Evolutionary conservation across 2,797 vertebrate genomes (phyloP).

Genomic region (Gadopsis bispinosus): DNA sequence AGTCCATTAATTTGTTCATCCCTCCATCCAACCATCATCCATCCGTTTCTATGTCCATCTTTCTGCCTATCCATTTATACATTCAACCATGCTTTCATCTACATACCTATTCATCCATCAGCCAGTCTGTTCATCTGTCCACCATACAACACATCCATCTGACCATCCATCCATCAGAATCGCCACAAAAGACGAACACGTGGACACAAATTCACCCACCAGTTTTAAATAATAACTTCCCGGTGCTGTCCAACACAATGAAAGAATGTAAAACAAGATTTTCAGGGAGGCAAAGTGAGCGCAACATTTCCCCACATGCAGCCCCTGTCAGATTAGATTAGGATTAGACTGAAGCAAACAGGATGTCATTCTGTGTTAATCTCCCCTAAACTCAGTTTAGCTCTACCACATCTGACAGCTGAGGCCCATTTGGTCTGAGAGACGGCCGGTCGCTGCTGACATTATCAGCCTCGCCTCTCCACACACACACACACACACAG

Average conservation of each 20-base stretch:
- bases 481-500: slow-evolving; percentile 19
- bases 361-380: slow-evolving; percentile 74
- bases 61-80: too few relatives aligned
- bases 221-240: slow-evolving; percentile 11
- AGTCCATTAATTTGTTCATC: background rate
- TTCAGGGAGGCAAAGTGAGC: slow-evolving; percentile 46
- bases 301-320: slow-evolving; percentile 58
- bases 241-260: slow-evolving; percentile 25
- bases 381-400: slow-evolving; percentile 74
- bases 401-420: slow-evolving; percentile 73
- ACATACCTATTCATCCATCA: background rate
- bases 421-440: slow-evolving; percentile 74
- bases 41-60: too few relatives aligned
- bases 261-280: slow-evolving; percentile 47
- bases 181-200: background rate
- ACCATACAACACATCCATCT: background rate
- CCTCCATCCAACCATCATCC: background rate
- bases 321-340: slow-evolving; percentile 64
- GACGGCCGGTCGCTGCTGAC: slow-evolving; percentile 64
- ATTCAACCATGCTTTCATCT: too few relatives aligned
- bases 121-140: background rate
- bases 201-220: background rate
- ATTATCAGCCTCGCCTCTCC: slow-evolving; percentile 62
- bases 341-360: slow-evolving; percentile 69
- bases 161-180: background rate